Base-by-base conservation (phyloP, 2,888 invertebrate species). In the Tinea trinotella region DNA sequence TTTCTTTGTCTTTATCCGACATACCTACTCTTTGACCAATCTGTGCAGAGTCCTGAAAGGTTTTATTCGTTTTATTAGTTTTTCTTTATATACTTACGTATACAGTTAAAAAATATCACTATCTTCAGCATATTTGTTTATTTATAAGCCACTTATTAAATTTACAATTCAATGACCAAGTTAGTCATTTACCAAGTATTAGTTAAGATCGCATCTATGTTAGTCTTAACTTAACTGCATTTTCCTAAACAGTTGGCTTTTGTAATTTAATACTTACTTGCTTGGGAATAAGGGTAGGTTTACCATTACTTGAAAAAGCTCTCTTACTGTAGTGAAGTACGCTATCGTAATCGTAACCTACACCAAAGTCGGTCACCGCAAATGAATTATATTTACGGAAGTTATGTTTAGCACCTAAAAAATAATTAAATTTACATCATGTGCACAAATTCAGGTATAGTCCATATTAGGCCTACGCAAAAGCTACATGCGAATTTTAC, bases 251-350 rank as follows among this genome's bases (percentile, higher is more conserved):
- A 30, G 30, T 6, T 30, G 9, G 7, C 6, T 30, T n/a, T n/a
- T n/a, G n/a, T n/a, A n/a, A n/a, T n/a, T n/a, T 46, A 15, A 10
- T 15, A 22, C 13, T 55, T 56, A 84, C 85, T 81, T 80, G 71
- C 65, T 82, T 85, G 6, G 93, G 89, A 20, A 90, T 84, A 57
- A 93, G 90, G 3, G 93, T 93, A 50, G 87, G 85, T 68, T 88
- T 75, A 4, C 90, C 90, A 68, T 92, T 91, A 62, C 85, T 85
- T 20, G 92, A 90, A 73, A 93, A 93, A 52, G 92, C 92, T 60
- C 87, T 82, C 36, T 87, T 85, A 60, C 91, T 90, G 65, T 93
- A 93, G 68, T 93, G 93, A 88, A 93, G 89, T 22, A 93, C 88
- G 67, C 92, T 92, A 56, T 88, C 87, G 64, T 92, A 93, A 76